Base-by-base conservation (phyloP, 2,888 invertebrate genomes). In the Cyrtodaria siliqua region DNA sequence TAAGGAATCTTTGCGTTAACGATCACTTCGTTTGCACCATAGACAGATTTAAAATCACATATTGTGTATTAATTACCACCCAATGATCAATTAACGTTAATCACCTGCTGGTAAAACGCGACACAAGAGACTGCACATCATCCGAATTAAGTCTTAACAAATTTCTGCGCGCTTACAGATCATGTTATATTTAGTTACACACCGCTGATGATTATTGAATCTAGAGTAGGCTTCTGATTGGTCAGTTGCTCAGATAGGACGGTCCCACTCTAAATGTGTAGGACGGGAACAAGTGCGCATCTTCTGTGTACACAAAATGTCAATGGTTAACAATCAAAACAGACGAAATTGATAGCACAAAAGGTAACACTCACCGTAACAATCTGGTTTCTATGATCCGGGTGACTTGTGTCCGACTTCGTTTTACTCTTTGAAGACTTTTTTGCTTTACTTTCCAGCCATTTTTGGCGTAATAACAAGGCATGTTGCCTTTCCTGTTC, bases 401-500 rank as follows among this genome's bases (percentile, higher is more conserved):
- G 73, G 42, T 80, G 79, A n/a, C 56, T 71, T 2, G 62, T 62
- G 70, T 79, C 81, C 3, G 83, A 73, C 60, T 85, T 77, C 20
- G 79, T 49, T 70, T 85, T 79, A 23, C 71, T 72, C 73, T 90
- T 90, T 12, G 87, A 84, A 85, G 96, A 96, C 87, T 96, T 95
- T 93, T 98, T 98, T 85, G 97, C 96, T 93, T 97, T 98, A 92
- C 96, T 96, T 94, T 98, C 98, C 88, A 97, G 95, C 93, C 96
- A 98, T 82, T 97, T 95, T 93, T 98, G 97, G 93, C 97, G 97
- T 80, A 98, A 94, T 83, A 96, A 95, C 86, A 96, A 95, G 42
- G 98, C 97, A 93, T 98, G 97, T 94, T 97, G 95, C 88, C 96
- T 96, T 93, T 98, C 97, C 92, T 97, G 97, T 91, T 98, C 97